phyloP scores from a whole-genome alignment of 2,888 invertebrate species.

The Drosophila paracracens region DNA sequence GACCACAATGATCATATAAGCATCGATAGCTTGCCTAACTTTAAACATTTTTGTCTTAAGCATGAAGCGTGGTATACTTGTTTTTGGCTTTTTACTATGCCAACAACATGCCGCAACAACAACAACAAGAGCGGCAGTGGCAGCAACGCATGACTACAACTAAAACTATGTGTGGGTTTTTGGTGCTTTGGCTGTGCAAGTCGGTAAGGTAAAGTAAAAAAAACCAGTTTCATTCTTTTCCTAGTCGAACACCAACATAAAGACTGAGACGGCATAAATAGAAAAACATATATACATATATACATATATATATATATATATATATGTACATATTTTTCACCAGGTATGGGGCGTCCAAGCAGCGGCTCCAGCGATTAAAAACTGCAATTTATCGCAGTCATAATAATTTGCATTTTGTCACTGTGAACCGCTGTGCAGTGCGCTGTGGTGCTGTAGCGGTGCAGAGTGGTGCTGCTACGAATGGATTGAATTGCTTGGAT shows the following conservation, averaged over 20 bases:
- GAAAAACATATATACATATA: conserved; percentile 5
- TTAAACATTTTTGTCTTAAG: conserved; percentile 63
- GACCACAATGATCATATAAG: conserved; percentile 58
- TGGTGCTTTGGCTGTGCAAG: conserved; percentile 51
- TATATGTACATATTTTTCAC: conserved; percentile 23
- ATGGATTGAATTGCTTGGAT: conserved; percentile 33
- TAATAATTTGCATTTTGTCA: conserved; percentile 81
- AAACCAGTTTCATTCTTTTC: conserved; percentile 77
- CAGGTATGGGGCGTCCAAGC: conserved; percentile 60
- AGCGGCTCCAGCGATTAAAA: conserved; percentile 71
- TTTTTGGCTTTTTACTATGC: conserved; percentile 69
- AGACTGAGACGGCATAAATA: conserved; percentile 31
- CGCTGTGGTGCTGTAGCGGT: conserved; percentile 2
- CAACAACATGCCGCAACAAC: conserved; percentile 55
- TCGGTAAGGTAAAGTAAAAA: conserved; percentile 32
- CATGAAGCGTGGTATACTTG: conserved; percentile 79
- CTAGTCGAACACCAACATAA: conserved; percentile 45
- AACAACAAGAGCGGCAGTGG: conserved; percentile 24
- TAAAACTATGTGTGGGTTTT: conserved; percentile 75
- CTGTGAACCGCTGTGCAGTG: conserved; percentile 51
- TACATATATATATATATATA: conserved; percentile 3
- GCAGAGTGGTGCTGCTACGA: conserved; percentile 3
- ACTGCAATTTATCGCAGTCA: conserved; percentile 79
- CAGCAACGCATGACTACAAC: conserved; percentile 68
- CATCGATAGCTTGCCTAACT: conserved; percentile 75